These are phyloP conservation scores for Xyrichtys novacula DNA, from an alignment of 2,797 vertebrate genomes.

Conservation along the genomic window DNA sequence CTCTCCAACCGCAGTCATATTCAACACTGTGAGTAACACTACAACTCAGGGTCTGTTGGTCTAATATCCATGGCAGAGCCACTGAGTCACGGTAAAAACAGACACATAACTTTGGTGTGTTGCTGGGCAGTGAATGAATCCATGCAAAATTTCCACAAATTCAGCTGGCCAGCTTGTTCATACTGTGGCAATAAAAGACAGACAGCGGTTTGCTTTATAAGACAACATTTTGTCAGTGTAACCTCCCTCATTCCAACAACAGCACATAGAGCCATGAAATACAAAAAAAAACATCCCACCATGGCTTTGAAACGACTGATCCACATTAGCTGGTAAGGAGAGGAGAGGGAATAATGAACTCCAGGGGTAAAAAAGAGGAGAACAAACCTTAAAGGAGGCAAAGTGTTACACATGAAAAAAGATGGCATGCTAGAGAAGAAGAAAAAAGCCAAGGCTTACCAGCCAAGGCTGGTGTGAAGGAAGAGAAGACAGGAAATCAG, in stretches of 20 bases:
- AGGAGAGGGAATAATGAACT: neutral
- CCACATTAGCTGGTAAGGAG: too few relatives aligned
- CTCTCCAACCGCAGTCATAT: constrained; percentile 21
- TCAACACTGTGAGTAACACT: neutral
- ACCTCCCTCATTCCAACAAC: neutral
- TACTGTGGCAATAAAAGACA: constrained; percentile 16
- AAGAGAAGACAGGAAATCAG: constrained; percentile 13
- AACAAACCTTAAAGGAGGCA: neutral
- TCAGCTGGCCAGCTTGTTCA: constrained; percentile 9
- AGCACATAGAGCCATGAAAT: constrained; percentile 1
- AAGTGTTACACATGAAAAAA: neutral
- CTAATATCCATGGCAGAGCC: constrained; percentile 35
- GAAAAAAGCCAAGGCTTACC: neutral
- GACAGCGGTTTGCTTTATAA: neutral
- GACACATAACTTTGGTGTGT: constrained; percentile 27
- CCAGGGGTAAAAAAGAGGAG: neutral
- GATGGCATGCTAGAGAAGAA: neutral
- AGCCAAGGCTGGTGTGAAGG: neutral
- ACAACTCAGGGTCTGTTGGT: constrained; percentile 36
- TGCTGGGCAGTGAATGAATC: constrained; percentile 11
- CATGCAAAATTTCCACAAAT: constrained; percentile 19
- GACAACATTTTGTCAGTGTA: neutral
- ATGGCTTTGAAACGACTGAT: neutral
- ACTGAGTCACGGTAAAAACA: constrained; percentile 50
- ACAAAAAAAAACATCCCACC: neutral